These are phyloP conservation scores for Vombatus ursinus DNA, from an alignment of 2,113 vertebrate species.

Conservation along the genomic window DNA sequence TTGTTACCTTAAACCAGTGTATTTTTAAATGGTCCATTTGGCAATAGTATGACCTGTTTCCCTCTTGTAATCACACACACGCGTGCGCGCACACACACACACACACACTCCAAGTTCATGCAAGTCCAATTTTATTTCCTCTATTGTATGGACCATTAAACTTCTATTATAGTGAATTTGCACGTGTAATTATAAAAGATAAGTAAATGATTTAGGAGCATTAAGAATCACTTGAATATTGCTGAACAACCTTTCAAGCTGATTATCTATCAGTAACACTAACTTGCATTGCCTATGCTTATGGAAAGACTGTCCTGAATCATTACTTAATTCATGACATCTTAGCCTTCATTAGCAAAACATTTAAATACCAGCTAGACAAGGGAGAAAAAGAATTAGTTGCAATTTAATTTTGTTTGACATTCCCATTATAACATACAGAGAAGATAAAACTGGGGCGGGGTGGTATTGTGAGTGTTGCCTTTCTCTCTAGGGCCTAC, in stretches of 20 bases:
- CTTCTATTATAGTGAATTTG: conserved; percentile 40
- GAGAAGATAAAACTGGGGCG: conserved; percentile 23
- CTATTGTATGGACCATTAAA: conserved; percentile 21
- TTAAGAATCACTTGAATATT: conserved; percentile 60
- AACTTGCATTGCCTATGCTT: conserved; percentile 53
- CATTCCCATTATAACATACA: conserved; percentile 45
- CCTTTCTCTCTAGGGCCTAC: conserved; percentile 26
- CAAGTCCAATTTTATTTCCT: conserved; percentile 39
- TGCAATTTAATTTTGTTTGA: conserved; percentile 54
- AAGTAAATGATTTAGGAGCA: conserved; percentile 55
- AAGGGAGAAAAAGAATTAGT: conserved; percentile 11
- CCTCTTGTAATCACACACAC: conserved; percentile 12
- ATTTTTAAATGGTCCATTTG: neutral
- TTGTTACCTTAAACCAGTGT: conserved; percentile 31
- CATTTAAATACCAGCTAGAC: conserved; percentile 11
- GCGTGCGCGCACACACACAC: neutral
- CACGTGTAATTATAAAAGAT: neutral
- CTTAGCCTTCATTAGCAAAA: conserved; percentile 29
- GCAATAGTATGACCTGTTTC: conserved; percentile 25
- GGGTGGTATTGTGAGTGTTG: conserved; percentile 25
- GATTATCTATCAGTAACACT: conserved; percentile 40
- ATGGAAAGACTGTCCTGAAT: neutral
- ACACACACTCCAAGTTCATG: conserved; percentile 7
- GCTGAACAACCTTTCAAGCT: conserved; percentile 39
- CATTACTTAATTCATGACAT: conserved; percentile 38